phyloP scores from a whole-genome alignment of 2,888 invertebrate genomes.

The Orgyia antiqua region DNA sequence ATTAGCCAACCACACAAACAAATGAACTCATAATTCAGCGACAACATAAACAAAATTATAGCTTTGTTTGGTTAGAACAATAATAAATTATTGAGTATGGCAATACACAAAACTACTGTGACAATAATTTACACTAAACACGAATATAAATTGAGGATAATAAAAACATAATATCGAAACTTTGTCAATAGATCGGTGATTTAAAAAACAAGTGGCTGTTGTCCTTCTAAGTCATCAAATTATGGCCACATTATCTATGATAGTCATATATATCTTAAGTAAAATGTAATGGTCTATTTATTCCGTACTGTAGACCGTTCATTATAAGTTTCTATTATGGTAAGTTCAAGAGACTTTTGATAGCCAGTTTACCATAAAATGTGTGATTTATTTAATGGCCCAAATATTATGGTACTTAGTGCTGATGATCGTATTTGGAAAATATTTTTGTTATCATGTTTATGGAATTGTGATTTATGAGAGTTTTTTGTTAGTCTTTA shows the following conservation, averaged over 20 bases:
- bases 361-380: conserved; percentile 26
- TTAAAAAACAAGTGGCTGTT: conserved; percentile 38
- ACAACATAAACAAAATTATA: conserved; percentile 13
- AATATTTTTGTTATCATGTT: conserved; percentile 9
- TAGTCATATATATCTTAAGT: conserved; percentile 20
- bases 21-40: conserved; percentile 4
- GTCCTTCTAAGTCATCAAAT: conserved; percentile 34
- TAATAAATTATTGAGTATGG: conserved; percentile 21
- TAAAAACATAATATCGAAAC: conserved; percentile 45
- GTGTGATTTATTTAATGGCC: conserved; percentile 26
- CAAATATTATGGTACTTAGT: conserved; percentile 13
- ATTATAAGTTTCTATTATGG: conserved; percentile 27
- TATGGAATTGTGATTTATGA: neutral
- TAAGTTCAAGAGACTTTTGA: conserved; percentile 18
- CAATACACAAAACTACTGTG: conserved; percentile 27
- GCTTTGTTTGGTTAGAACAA: conserved; percentile 17
- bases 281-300: conserved; percentile 26
- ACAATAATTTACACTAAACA: conserved; percentile 46
- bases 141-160: conserved; percentile 39
- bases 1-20: conserved; percentile 6
- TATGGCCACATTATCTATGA: conserved; percentile 36
- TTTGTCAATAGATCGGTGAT: conserved; percentile 43
- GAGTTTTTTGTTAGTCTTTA: too few relatives aligned
- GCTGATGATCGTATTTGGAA: conserved; percentile 21
- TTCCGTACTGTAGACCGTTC: conserved; percentile 15